A percentile compares a stretch with the other conserved stretches of the same genome.
Conservation (phyloP, 1,140 invertebrate genomes). For the Oscheius sp. region DNA sequence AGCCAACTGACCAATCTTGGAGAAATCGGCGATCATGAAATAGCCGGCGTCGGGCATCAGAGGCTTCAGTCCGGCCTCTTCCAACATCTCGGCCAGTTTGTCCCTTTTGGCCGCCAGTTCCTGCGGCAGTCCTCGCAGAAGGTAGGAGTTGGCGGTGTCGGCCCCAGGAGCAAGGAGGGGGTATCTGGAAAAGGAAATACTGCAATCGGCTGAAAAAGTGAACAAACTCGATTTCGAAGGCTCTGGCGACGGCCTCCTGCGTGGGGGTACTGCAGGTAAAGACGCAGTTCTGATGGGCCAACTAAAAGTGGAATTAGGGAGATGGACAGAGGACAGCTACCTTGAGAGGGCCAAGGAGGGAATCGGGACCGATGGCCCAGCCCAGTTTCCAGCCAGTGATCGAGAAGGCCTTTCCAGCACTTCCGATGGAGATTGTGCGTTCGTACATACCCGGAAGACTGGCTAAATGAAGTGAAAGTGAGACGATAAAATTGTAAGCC, state of each 20-base stretch:
- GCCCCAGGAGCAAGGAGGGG: background rate
- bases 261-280: constrained; percentile 83
- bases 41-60: constrained; percentile 92
- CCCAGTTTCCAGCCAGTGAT: constrained; percentile 86
- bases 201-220: no score
- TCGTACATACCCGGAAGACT: constrained; percentile 95
- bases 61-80: constrained; percentile 80
- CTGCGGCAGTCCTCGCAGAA: constrained; percentile 72
- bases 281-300: constrained; percentile 75
- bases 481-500: constrained; percentile 40
- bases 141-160: constrained; percentile 65
- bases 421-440: constrained; percentile 91
- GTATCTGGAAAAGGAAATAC: background rate
- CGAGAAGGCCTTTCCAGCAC: constrained; percentile 94
- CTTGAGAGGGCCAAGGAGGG: constrained; percentile 76
- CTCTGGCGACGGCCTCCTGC: constrained; percentile 82
- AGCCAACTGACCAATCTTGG: constrained; percentile 2
- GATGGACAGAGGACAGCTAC: constrained; percentile 72
- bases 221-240: constrained; percentile 74
- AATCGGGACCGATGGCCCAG: constrained; percentile 85
- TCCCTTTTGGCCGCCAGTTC: constrained; percentile 82
- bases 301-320: background rate
- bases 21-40: constrained; percentile 90
- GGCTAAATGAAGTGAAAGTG: constrained; percentile 66
- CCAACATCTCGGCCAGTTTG: constrained; percentile 75